Conservation (phyloP, 2,113 vertebrate genomes). For the Emydocephalus ijimae region DNA sequence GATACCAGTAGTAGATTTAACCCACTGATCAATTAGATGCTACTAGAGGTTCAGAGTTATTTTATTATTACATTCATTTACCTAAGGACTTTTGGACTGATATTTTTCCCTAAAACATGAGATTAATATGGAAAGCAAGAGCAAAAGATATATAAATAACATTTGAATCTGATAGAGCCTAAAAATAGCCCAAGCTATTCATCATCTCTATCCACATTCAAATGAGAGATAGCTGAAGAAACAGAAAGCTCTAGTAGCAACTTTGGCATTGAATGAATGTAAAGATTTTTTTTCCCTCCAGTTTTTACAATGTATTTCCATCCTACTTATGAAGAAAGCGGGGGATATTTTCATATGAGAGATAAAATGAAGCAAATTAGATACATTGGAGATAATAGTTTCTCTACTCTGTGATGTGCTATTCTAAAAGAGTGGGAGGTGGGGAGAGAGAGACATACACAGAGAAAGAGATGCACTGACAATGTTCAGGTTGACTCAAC, state of each 20-base stretch:
- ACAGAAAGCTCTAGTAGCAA: not conserved
- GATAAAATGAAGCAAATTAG: not conserved
- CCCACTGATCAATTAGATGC: not conserved
- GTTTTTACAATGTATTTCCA: not conserved
- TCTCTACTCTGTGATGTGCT: not conserved
- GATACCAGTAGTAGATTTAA: not conserved
- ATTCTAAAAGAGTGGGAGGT: not conserved
- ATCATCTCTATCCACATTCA: not conserved
- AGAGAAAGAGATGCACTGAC: not conserved
- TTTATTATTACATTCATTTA: not conserved
- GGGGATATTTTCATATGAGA: not conserved
- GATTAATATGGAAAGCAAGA: not conserved
- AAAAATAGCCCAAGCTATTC: not conserved
- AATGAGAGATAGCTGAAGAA: not conserved
- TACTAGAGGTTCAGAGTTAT: not conserved
- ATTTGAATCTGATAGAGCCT: not conserved
- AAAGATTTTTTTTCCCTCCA: not conserved
- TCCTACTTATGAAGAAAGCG: not conserved
- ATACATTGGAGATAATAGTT: not conserved
- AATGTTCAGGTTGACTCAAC: not conserved
- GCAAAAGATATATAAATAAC: not conserved
- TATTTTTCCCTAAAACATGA: not conserved
- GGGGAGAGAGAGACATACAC: not conserved
- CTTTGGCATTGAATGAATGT: not conserved
- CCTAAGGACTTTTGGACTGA: not conserved